These are phyloP conservation scores for Pristionchus arcanus DNA, from an alignment of 2,888 invertebrate species.

Conservation along the genomic window DNA sequence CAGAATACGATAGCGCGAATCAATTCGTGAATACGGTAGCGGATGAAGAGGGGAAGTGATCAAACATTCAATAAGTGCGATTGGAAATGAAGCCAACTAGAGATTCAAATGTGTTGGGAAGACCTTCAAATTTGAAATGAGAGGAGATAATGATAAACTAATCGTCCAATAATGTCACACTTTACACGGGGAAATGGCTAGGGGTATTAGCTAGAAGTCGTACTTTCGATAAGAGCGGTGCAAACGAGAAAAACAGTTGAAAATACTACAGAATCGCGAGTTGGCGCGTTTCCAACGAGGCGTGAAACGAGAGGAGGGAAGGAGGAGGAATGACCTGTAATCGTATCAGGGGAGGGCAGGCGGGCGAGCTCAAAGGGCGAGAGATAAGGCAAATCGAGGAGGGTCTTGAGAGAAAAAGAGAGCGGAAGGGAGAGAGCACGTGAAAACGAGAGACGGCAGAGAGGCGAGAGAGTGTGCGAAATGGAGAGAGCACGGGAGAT, in stretches of 20 bases:
- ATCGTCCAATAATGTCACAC: neutral
- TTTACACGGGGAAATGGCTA: neutral
- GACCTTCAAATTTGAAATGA: neutral
- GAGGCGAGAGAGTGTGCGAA: constrained; percentile 5
- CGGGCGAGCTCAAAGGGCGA: constrained; percentile 26
- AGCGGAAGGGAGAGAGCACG: neutral
- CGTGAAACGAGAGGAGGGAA: neutral
- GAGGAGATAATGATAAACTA: neutral
- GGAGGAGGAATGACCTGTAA: constrained; percentile 24
- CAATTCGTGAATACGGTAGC: neutral
- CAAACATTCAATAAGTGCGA: neutral
- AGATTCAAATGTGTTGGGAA: neutral
- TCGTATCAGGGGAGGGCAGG: neutral
- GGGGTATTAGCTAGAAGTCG: neutral
- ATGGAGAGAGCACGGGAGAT: constrained; percentile 25
- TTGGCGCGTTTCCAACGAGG: constrained; percentile 18
- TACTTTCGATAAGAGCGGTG: neutral
- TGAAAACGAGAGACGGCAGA: neutral
- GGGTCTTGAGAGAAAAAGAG: neutral
- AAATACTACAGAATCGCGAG: neutral
- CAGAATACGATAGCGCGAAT: too few relatives aligned
- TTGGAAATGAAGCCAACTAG: neutral
- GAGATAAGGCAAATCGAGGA: constrained; percentile 2
- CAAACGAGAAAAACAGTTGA: neutral
- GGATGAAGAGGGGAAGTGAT: neutral